Evolutionary conservation across 2,888 invertebrate species (phyloP).

Genomic region (Oxyteleia sp.): DNA sequence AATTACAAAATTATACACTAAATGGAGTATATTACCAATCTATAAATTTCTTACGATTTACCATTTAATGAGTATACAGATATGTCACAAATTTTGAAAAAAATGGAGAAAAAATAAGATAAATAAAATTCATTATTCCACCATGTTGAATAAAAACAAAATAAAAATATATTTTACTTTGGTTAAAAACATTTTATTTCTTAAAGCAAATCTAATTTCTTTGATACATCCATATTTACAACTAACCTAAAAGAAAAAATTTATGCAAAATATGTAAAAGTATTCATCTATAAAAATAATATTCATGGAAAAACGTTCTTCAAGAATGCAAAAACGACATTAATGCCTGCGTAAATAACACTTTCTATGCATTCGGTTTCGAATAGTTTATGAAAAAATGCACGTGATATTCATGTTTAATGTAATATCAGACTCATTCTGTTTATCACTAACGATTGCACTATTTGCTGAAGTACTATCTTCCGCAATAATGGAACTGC

Average conservation of each 20-base stretch:
- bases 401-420: conserved; percentile 61
- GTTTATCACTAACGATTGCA: conserved; percentile 63
- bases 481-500: conserved; percentile 57
- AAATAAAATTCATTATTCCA: neutral
- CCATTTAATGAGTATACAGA: neutral
- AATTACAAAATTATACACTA: conserved; percentile 10
- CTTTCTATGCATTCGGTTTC: conserved; percentile 41
- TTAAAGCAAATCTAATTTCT: conserved; percentile 28
- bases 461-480: conserved; percentile 67
- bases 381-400: conserved; percentile 58
- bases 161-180: neutral
- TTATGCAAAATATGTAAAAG: conserved; percentile 38
- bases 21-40: neutral
- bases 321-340: conserved; percentile 47
- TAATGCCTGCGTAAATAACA: conserved; percentile 49
- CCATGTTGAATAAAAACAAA: neutral
- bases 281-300: conserved; percentile 48
- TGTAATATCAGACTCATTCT: conserved; percentile 67
- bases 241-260: conserved; percentile 45
- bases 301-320: conserved; percentile 32
- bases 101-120: neutral
- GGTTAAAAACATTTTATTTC: conserved; percentile 43
- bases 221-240: conserved; percentile 44
- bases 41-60: neutral
- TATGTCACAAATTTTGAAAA: neutral